Percentiles rank a stretch among this genome's conserved stretches.
Evolutionary conservation across 2,113 vertebrate genomes (phyloP).

Genomic region (Ascaphus truei): DNA sequence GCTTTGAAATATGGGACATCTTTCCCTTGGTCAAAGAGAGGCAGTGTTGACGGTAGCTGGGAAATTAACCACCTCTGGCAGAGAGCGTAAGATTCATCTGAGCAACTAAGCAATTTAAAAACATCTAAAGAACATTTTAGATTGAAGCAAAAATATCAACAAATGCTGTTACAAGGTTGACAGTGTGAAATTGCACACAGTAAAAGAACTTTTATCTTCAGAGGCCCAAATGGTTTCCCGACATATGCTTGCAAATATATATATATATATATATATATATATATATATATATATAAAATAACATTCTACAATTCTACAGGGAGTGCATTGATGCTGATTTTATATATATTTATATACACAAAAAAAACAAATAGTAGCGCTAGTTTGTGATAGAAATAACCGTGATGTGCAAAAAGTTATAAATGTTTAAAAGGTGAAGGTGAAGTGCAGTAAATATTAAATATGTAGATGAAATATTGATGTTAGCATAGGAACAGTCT

Average conservation of each 20-base stretch:
- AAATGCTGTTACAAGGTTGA: constrained; percentile 27
- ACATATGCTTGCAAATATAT: constrained; percentile 12
- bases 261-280: constrained; percentile 16
- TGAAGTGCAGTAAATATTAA: too few species aligned
- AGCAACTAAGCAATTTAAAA: constrained; percentile 20
- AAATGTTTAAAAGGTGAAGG: too few species aligned
- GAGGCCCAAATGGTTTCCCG: constrained; percentile 32
- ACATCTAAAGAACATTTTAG: constrained; percentile 35
- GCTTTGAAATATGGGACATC: constrained; percentile 25
- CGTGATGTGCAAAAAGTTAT: too few species aligned
- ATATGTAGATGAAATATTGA: too few species aligned
- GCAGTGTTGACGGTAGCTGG: background rate
- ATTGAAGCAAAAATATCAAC: constrained; percentile 35
- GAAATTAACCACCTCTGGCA: constrained; percentile 11
- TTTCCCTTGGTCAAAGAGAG: background rate
- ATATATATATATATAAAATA: too few species aligned
- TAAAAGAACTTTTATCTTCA: constrained; percentile 15
- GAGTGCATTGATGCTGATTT: too few species aligned
- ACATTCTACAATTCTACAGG: too few species aligned
- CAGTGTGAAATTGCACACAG: constrained; percentile 22
- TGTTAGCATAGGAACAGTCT: too few species aligned
- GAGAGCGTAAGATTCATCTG: constrained; percentile 8
- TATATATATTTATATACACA: too few species aligned
- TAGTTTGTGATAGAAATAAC: too few species aligned
- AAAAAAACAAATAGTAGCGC: too few species aligned